Evolutionary conservation across 2,797 vertebrate genomes (phyloP), one percentile per base, ranked within the genome.

Genomic region (Cryptoprocta ferox): DNA sequence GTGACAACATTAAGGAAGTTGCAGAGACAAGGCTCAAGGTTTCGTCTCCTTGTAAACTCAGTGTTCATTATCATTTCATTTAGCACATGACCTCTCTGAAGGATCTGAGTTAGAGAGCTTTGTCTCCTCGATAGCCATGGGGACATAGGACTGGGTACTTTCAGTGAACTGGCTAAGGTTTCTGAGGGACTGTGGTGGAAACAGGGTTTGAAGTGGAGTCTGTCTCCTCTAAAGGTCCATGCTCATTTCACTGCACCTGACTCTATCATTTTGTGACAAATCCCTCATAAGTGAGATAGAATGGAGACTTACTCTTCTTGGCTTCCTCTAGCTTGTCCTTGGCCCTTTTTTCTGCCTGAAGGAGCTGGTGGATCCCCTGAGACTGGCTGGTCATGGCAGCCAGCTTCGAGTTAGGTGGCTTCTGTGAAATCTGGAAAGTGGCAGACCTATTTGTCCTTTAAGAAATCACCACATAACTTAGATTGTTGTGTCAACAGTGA

Each of bases 281-380:
- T 5, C 90, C 56, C 42, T 86, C 59, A 0, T 18, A n/a, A 11
- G 45, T 0, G 37, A 26, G 16, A 39, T 0, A 6, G 30, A 10
- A 68, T 0, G 56, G 78, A 87, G 1, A 98, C 99, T 99, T 97
- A 99, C 99, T 98, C 97, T 99, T 99, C 96, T 99, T 99, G 82
- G 99, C 99, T 94, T 99, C 99, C 4, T 99, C 99, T 16, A 99
- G 95, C 94, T 99, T 99, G 97, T 99, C 99, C 95, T 99, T 99
- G 96, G 99, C 99, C 45, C 98, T 98, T 92, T 99, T 99, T 83
- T 99, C 99, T 70, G 99, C 99, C 91, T 99, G 99, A 26, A 99
- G 85, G 90, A 99, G 99, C 95, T 99, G 99, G 80, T 99, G 99
- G 96, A 99, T 98, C 85, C 99, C 99, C 86, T 99, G 99, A 30